Evolutionary conservation across 2,888 invertebrate genomes (phyloP), one percentile per base, ranked within the genome.

Genomic region (Netelia virgata): DNA sequence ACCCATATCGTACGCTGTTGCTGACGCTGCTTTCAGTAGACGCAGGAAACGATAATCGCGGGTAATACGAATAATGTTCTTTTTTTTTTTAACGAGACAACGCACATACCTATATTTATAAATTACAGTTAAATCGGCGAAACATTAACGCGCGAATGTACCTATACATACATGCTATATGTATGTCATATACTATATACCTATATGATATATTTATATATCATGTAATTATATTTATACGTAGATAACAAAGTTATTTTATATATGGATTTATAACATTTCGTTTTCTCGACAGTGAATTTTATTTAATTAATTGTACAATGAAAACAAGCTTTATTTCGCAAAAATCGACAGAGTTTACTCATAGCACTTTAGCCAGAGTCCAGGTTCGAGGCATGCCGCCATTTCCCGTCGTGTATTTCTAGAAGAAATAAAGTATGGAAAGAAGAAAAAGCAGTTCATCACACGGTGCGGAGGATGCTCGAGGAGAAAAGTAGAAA

Each of bases 11-110:
- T 59, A 36, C 43, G 41, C 68, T 36, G 47, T 20, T 9, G 43
- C 41, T 41, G 47, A 28, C 61, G 10, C 2, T 59, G 10, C 20
- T 18, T 18, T 5, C 57, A 16, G 18, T 63, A 16, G 72, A 43
- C 3, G 63, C 36, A 18, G 77, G 63, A 70, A 69, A 78, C 69
- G 41, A 53, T 57, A 61, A 63, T 70, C 16, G 63, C 47, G 14
- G 41, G 53, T 70, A 69, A 69, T 68, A 68, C 69, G 11, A 69
- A 11, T 43, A 5, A 11, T 28, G 9, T 66, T 16, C 16, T 18
- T 66, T 55, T 16, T 11, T 23, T 61, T 59, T 16, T 36, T 36
- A 36, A 36, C 6, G 36, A 36, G 36, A 36, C 36, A 36, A 36
- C 36, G 36, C 36, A 36, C 36, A 8, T 1, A 36, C 36, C 36